phyloP scores from a whole-genome alignment of 2,113 vertebrate species.

The Oreochromis spilurus region DNA sequence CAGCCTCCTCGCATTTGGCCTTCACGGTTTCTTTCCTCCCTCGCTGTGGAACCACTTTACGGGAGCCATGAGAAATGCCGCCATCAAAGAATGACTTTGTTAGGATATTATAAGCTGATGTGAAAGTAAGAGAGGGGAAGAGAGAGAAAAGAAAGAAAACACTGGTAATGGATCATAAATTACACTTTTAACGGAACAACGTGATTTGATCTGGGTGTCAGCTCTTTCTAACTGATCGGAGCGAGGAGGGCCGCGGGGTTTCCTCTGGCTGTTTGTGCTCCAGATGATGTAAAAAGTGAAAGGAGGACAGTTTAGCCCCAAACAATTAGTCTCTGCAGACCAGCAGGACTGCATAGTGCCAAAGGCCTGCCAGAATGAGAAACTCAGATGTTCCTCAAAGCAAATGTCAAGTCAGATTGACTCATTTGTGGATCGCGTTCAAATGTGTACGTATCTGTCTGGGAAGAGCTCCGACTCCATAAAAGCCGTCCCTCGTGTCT shows the following conservation, averaged over 20 bases:
- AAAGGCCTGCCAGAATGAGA: slow-evolving; percentile 10
- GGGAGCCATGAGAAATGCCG: slow-evolving; percentile 56
- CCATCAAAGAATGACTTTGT: slow-evolving; percentile 64
- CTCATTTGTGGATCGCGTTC: slow-evolving; percentile 48
- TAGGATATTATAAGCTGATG: slow-evolving; percentile 44
- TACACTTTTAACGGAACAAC: slow-evolving; percentile 55
- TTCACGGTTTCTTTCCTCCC: slow-evolving; percentile 48
- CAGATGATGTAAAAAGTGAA: slow-evolving; percentile 45
- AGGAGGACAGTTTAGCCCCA: background rate
- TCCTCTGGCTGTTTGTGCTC: slow-evolving; percentile 28
- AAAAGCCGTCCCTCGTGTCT: background rate
- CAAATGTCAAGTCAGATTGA: slow-evolving; percentile 44
- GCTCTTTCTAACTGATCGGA: slow-evolving; percentile 36
- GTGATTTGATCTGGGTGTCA: slow-evolving; percentile 71
- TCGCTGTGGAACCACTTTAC: slow-evolving; percentile 32
- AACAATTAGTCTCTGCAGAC: slow-evolving; percentile 53
- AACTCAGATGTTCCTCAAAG: slow-evolving; percentile 47
- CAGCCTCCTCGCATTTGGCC: slow-evolving; percentile 44
- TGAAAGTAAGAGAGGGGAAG: slow-evolving; percentile 17
- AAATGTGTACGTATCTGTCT: slow-evolving; percentile 11
- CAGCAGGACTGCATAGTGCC: background rate
- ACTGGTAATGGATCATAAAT: slow-evolving; percentile 67
- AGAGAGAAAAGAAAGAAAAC: slow-evolving; percentile 49
- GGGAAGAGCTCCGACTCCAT: slow-evolving; percentile 1
- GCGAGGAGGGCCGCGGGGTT: slow-evolving; percentile 27